A percentile compares a stretch with the other conserved stretches of the same genome.
Evolutionary conservation across 2,888 invertebrate species (phyloP).

Genomic region (Apamea anceps): DNA sequence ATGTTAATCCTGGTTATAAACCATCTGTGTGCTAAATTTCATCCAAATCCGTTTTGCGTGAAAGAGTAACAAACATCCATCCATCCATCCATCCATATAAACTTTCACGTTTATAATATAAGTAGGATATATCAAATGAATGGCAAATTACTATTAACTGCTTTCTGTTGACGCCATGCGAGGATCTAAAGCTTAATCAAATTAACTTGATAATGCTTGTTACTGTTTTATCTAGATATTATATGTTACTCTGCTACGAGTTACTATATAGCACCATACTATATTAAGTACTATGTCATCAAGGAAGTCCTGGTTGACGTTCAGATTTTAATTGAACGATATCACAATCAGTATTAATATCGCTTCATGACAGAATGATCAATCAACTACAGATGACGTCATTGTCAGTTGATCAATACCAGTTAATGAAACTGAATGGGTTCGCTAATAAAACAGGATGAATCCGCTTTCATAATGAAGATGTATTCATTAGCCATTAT

Average conservation of each 20-base stretch:
- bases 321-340: constrained; percentile 56
- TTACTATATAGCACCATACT: not conserved
- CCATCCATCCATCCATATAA: no score
- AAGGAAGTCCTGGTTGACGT: constrained; percentile 3
- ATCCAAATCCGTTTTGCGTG: no score
- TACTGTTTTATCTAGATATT: not conserved
- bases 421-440: constrained; percentile 50
- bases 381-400: constrained; percentile 39
- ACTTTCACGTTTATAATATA: no score
- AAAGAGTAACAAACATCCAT: no score
- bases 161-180: not conserved
- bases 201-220: not conserved
- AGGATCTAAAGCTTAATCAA: not conserved
- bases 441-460: constrained; percentile 32
- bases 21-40: no score
- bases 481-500: not conserved
- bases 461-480: not conserved
- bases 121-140: not conserved
- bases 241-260: not conserved
- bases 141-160: not conserved
- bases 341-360: constrained; percentile 54
- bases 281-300: no score
- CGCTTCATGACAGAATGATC: constrained; percentile 43
- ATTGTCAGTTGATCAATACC: constrained; percentile 58
- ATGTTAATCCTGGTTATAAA: no score